phyloP scores from a whole-genome alignment of 1,140 invertebrate species.

The Parapsyche elsis region DNA sequence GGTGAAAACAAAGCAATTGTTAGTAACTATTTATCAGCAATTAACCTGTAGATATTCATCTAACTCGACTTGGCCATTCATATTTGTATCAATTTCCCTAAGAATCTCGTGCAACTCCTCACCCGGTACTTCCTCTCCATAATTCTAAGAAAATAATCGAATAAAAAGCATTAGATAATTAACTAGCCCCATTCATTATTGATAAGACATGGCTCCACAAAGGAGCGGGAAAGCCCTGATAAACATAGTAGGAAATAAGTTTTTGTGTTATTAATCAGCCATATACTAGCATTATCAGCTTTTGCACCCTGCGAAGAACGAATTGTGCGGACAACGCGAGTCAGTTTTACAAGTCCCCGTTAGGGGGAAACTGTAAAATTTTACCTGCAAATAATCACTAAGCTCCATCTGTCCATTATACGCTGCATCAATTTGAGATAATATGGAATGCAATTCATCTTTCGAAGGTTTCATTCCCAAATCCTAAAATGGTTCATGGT shows the following conservation, averaged over 20 bases:
- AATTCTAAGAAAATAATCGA: conserved; percentile 73
- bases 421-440: conserved; percentile 75
- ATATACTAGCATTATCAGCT: conserved; percentile 25
- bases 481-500: conserved; percentile 66
- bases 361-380: not conserved
- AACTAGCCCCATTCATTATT: conserved; percentile 6
- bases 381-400: conserved; percentile 81
- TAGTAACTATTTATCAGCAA: conserved; percentile 31
- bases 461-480: conserved; percentile 73
- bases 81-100: conserved; percentile 97
- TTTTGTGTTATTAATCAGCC: conserved; percentile 19
- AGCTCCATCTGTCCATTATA: conserved; percentile 79
- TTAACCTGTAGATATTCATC: conserved; percentile 98
- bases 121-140: conserved; percentile 92
- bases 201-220: not conserved
- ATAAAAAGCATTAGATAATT: conserved; percentile 37
- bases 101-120: conserved; percentile 98
- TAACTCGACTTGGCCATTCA: conserved; percentile 98
- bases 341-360: conserved; percentile 2
- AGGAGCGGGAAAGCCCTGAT: not conserved
- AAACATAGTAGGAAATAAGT: not conserved
- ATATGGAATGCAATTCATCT: conserved; percentile 73
- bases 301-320: conserved; percentile 5
- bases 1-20: conserved; percentile 14
- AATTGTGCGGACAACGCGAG: conserved; percentile 8